Conservation (phyloP, 2,113 vertebrate genomes). For the Malurus cyaneus region DNA sequence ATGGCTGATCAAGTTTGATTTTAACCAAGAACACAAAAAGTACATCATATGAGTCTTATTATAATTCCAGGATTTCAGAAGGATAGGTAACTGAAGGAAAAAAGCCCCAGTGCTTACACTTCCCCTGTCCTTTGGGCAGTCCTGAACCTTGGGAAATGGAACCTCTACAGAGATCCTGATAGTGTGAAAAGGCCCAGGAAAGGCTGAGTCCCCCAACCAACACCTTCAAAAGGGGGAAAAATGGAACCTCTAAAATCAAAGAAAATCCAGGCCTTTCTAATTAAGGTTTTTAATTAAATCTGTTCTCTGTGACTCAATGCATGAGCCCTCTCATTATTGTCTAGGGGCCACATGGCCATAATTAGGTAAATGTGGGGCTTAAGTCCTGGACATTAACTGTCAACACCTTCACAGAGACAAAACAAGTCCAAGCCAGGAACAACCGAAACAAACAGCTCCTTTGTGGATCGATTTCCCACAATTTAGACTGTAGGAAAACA, state of each 20-base stretch:
- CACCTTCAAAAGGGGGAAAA: not conserved
- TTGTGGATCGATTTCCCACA: not conserved
- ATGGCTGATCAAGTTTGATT: not conserved
- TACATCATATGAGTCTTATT: not conserved
- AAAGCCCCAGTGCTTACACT: not conserved
- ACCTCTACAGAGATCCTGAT: accelerated
- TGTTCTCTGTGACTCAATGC: not conserved
- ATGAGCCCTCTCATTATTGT: not conserved
- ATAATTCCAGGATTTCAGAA: not conserved
- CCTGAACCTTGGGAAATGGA: accelerated
- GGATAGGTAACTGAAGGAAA: not conserved
- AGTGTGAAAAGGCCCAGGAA: not conserved
- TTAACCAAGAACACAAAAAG: not conserved
- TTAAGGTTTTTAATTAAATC: not conserved
- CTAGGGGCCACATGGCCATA: not conserved
- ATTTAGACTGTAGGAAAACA: not conserved
- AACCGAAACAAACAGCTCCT: not conserved
- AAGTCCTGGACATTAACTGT: not conserved
- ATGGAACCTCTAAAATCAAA: not conserved
- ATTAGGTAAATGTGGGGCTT: not conserved
- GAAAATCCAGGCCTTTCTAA: not conserved
- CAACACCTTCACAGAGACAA: not conserved
- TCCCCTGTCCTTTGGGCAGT: not conserved
- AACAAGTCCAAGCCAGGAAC: not conserved
- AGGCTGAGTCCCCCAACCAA: not conserved